phyloP scores from a whole-genome alignment of 2,113 vertebrate species.

The Oryzias curvinotus region DNA sequence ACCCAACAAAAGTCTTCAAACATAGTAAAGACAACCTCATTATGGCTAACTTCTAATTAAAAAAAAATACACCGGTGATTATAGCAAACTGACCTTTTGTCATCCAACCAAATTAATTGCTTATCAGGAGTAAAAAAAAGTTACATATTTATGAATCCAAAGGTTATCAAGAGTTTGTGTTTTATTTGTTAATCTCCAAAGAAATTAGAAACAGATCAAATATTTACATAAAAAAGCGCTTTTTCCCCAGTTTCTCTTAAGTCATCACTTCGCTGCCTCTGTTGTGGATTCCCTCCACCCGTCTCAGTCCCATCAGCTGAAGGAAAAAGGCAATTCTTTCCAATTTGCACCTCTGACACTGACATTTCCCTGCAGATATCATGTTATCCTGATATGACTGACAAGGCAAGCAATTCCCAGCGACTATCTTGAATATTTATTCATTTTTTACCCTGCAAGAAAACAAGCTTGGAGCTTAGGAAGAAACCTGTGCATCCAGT shows the following conservation, averaged over 20 bases:
- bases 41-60: constrained; percentile 30
- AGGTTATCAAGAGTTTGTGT: too few species aligned
- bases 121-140: too few species aligned
- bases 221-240: background rate
- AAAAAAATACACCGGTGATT: constrained; percentile 22
- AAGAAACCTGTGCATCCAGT: too few species aligned
- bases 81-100: background rate
- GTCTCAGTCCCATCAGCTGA: constrained; percentile 24
- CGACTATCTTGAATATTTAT: too few species aligned
- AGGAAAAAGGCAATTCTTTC: constrained; percentile 1
- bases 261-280: constrained; percentile 22
- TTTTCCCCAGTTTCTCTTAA: constrained; percentile 23
- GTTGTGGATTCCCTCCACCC: constrained; percentile 14
- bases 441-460: too few species aligned
- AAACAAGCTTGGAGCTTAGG: too few species aligned
- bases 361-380: constrained; percentile 17
- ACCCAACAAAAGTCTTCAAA: constrained; percentile 26
- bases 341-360: background rate
- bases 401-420: too few species aligned
- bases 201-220: constrained; percentile 16
- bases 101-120: too few species aligned
- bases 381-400: too few species aligned
- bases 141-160: too few species aligned
- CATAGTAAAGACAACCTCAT: constrained; percentile 37
- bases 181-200: background rate